Evolutionary conservation across 2,113 vertebrate genomes (phyloP).

Genomic region (Dascyllus trimaculatus): DNA sequence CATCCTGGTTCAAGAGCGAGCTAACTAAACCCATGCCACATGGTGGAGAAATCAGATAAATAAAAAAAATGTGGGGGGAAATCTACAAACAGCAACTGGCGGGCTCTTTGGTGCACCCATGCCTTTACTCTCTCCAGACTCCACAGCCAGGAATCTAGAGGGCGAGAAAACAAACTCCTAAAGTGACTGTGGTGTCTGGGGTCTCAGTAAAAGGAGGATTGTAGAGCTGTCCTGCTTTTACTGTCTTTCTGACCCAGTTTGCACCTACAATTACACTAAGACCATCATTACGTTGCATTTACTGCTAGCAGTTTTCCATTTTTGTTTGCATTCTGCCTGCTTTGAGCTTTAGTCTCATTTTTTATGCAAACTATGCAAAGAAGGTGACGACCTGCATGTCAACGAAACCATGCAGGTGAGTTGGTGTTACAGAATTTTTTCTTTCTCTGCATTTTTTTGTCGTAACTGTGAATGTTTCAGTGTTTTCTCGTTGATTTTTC

Average conservation of each 20-base stretch:
- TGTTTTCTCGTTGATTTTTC: slow-evolving; percentile 13
- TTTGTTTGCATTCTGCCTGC: slow-evolving; percentile 14
- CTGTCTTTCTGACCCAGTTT: slow-evolving; percentile 26
- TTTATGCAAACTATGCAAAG: not conserved
- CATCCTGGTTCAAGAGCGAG: slow-evolving; percentile 51
- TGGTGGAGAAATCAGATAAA: slow-evolving; percentile 34
- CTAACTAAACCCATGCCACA: slow-evolving; percentile 44
- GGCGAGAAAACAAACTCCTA: slow-evolving; percentile 59
- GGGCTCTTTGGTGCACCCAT: slow-evolving; percentile 28
- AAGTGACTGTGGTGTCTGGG: slow-evolving; percentile 26
- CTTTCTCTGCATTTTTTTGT: not conserved
- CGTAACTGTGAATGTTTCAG: not conserved
- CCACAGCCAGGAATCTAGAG: slow-evolving; percentile 19
- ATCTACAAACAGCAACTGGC: slow-evolving; percentile 53
- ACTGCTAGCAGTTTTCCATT: not conserved
- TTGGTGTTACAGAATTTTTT: not conserved
- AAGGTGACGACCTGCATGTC: not conserved
- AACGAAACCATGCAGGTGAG: slow-evolving; percentile 10
- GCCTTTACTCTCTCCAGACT: slow-evolving; percentile 14
- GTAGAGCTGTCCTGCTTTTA: slow-evolving; percentile 14
- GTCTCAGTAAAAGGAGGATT: slow-evolving; percentile 31
- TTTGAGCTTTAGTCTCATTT: slow-evolving; percentile 15
- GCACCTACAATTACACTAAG: slow-evolving; percentile 25
- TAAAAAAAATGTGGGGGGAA: not conserved
- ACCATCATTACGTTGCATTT: slow-evolving; percentile 1